A percentile compares a stretch with the other conserved stretches of the same genome.
These are phyloP conservation scores for Metridium senile DNA, from an alignment of 92 coral and sea anemone species.

Conservation along the genomic window DNA sequence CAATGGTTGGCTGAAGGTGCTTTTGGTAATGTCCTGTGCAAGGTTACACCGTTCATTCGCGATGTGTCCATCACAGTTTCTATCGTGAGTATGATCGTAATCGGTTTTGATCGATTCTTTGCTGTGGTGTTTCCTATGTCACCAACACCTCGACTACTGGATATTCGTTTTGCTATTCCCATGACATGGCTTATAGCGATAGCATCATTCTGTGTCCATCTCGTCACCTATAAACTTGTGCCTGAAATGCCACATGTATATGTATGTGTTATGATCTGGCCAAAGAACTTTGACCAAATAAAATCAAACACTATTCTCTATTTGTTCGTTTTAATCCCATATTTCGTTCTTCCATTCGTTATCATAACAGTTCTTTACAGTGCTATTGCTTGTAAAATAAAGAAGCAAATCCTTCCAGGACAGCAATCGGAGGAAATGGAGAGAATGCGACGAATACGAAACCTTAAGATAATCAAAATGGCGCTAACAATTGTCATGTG, in stretches of 20 bases:
- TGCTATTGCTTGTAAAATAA: neutral
- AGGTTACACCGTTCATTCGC: constrained; percentile 1
- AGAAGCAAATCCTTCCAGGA: constrained; percentile 7
- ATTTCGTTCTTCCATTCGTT: constrained; percentile 8
- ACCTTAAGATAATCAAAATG: neutral
- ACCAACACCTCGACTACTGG: constrained; percentile 1
- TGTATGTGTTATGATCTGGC: constrained; percentile 1
- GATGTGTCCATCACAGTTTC: constrained; percentile 25
- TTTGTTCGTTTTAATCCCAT: neutral
- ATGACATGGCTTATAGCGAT: constrained; percentile 4
- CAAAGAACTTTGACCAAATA: neutral
- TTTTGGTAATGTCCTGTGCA: constrained; percentile 20
- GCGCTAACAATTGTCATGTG: constrained; percentile 12
- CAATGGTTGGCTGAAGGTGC: constrained; percentile 14
- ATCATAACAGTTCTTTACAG: constrained; percentile 6
- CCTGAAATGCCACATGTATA: neutral
- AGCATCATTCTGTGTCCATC: constrained; percentile 1
- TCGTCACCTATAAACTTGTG: neutral
- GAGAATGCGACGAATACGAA: neutral
- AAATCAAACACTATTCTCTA: neutral
- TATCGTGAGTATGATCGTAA: constrained; percentile 22
- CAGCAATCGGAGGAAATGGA: constrained; percentile 5
- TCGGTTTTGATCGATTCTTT: constrained; percentile 36
- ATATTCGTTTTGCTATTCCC: constrained; percentile 10
- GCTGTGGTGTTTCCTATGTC: constrained; percentile 32